Percentiles rank a stretch among this genome's conserved stretches.
Conservation (phyloP, 2,113 vertebrate genomes). For the pig (Sus scrofa) region T2T-Sscrofa CM000813.6:97465001-97465500, state of each 20-base stretch:
- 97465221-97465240: neutral
- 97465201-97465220: neutral
- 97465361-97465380: neutral
- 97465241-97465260: neutral
- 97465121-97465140: neutral
- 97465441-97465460: neutral
- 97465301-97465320: neutral
- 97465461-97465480: neutral
- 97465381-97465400: neutral
- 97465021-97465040: neutral
- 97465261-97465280: neutral
- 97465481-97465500: neutral
- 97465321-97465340: neutral
- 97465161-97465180: neutral
- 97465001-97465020: neutral
- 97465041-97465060: neutral
- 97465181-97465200: neutral
- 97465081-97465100: neutral
- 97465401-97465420: neutral
- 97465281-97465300: neutral
- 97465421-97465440: neutral
- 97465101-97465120: neutral
- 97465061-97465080: neutral
- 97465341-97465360: fast-evolving
- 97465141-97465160: neutral